A percentile compares a stretch with the other conserved stretches of the same genome.
These are phyloP conservation scores for Tachysurus fulvidraco DNA, from an alignment of 2,113 vertebrate genomes.

Conservation along the genomic window DNA sequence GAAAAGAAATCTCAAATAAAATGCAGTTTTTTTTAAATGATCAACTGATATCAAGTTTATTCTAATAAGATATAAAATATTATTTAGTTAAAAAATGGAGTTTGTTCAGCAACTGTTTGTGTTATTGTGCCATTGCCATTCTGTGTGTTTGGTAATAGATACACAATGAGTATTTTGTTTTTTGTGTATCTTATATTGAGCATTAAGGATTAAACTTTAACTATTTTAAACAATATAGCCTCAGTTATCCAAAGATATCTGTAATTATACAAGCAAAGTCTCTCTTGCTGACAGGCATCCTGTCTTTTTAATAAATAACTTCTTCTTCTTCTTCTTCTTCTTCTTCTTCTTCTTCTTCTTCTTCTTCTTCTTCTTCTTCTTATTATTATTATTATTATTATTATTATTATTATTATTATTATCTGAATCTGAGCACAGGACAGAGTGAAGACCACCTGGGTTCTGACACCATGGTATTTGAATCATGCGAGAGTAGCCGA, in stretches of 20 bases:
- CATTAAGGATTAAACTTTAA: too few relatives aligned
- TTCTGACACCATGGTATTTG: neutral
- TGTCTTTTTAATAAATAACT: neutral
- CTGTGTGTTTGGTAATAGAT: neutral
- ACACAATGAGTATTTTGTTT: too few relatives aligned
- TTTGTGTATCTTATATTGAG: too few relatives aligned
- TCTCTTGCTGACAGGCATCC: neutral
- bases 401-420: neutral
- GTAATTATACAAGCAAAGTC: neutral
- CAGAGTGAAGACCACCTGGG: slow-evolving; percentile 22
- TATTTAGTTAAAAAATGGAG: neutral
- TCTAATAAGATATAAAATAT: neutral
- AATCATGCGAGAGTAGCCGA: neutral
- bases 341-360: too few relatives aligned
- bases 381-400: neutral
- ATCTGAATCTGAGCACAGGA: neutral
- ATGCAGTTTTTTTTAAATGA: neutral
- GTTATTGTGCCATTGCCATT: neutral
- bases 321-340: too few relatives aligned
- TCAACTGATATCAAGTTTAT: neutral
- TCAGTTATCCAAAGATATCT: neutral
- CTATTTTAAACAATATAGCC: too few relatives aligned
- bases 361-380: neutral
- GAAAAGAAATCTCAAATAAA: neutral
- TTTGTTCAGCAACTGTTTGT: neutral